Percentiles rank a stretch among this genome's conserved stretches.
These are phyloP conservation scores for Dryocosmus kuriphilus DNA, from an alignment of 2,888 invertebrate genomes.

Conservation along the genomic window DNA sequence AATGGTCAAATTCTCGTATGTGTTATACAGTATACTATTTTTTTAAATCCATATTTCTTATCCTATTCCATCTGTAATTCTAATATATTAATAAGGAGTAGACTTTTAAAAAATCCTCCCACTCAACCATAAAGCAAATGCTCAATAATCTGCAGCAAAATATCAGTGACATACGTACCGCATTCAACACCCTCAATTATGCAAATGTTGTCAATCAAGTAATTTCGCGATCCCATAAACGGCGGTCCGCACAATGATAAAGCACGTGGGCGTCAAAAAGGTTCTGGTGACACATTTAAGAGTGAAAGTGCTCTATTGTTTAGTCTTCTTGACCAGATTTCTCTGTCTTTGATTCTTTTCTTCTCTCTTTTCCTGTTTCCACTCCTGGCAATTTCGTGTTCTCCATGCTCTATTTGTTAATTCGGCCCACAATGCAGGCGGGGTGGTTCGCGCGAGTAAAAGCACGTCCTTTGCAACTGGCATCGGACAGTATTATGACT, in stretches of 20 bases:
- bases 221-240: conserved; percentile 31
- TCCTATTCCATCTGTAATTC: no score
- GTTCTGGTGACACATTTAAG: conserved; percentile 57
- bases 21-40: no score
- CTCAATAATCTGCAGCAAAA: not conserved
- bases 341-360: conserved; percentile 47
- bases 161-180: conserved; percentile 28
- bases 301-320: conserved; percentile 69
- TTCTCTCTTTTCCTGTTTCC: conserved; percentile 41
- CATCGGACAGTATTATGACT: conserved; percentile 72
- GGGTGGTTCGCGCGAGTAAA: conserved; percentile 24
- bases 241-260: conserved; percentile 5
- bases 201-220: conserved; percentile 32
- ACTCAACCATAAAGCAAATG: not conserved
- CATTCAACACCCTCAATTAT: conserved; percentile 34
- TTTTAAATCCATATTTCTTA: no score
- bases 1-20: no score
- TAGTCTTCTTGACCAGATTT: conserved; percentile 60
- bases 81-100: not conserved
- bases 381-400: conserved; percentile 56
- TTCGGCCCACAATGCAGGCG: conserved; percentile 60
- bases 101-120: not conserved
- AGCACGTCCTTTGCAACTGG: conserved; percentile 36
- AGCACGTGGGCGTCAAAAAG: conserved; percentile 50
- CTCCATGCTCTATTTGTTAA: conserved; percentile 63